Percentiles rank a stretch among this genome's conserved stretches.
Evolutionary conservation across 2,797 vertebrate genomes (phyloP).

Genomic region (Gymnothorax reevesii): DNA sequence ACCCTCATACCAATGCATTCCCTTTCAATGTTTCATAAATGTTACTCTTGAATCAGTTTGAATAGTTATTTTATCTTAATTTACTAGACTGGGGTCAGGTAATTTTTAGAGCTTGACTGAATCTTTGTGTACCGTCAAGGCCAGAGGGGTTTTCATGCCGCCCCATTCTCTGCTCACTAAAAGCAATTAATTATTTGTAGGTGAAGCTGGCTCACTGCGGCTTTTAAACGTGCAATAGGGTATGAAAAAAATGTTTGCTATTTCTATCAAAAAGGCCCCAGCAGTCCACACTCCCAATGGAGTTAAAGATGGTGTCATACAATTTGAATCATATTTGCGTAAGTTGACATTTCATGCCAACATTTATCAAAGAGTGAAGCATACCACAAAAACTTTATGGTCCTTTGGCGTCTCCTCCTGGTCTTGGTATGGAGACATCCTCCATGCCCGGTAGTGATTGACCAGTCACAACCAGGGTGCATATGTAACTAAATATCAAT

Average conservation of each 20-base stretch:
- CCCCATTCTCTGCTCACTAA: neutral
- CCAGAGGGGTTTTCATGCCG: neutral
- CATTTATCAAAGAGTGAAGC: too few species aligned
- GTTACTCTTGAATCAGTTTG: neutral
- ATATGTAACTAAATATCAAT: too few species aligned
- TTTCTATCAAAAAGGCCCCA: neutral
- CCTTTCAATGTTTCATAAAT: neutral
- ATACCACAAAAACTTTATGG: too few species aligned
- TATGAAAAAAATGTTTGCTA: neutral
- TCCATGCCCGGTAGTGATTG: too few species aligned
- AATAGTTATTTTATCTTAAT: neutral
- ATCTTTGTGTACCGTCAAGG: neutral
- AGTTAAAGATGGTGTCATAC: too few species aligned
- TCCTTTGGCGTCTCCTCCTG: too few species aligned
- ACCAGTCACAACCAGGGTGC: too few species aligned
- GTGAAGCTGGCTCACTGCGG: neutral
- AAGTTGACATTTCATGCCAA: too few species aligned
- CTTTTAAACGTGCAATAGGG: neutral
- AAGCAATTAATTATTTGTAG: neutral
- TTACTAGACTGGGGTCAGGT: neutral
- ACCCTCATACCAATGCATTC: neutral
- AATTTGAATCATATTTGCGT: too few species aligned
- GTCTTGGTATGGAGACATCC: too few species aligned
- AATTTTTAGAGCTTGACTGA: neutral
- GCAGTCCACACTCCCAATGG: too few species aligned